Base-by-base conservation (phyloP, 2,113 vertebrate genomes). In the Melospiza melodia region DNA sequence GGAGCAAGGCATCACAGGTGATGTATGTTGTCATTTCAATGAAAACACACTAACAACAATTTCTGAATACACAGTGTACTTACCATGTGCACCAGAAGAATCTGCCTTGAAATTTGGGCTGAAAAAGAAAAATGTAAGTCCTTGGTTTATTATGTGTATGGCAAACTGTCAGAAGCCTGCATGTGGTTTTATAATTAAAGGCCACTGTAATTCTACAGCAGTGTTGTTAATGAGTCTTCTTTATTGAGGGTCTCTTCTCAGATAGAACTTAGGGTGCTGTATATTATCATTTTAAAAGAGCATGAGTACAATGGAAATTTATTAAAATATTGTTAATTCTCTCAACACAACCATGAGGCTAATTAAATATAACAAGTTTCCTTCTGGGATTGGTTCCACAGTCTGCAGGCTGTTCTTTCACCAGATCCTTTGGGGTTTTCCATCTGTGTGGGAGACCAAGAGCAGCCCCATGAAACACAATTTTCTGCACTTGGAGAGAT, bases 301-400 rank as follows among this genome's bases (percentile, higher is more conserved):
- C 46, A 7, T 79, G 77, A 89, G 54, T 87, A 87, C 89, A 79
- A 82, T 76, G 71, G 35, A 84, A 95, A 91, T 66, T 96, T 96
- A 95, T 96, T 95, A 95, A 89, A 95, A 91, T 89, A 94, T 83
- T 58, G 65, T 82, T 96, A 95, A 95, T 88, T 91, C 61, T 89
- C 93, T 93, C 84, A 92, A 37, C 84, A 87, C 1, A 1, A 84
- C 76, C 43, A 73, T 37, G 62, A 84, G 71, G 91, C 93, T 96
- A 96, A 96, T 97, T 97, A 96, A 97, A 94, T 95, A 91, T 89
- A 94, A 95, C 87, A 89, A 79, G 69, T 89, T 93, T 4, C 5
- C 93, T 94, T 91, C 89, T 96, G 95, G 84, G 93, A 94, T 69
- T 84, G 84, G 49, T 88, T 94, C 37, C n/a, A 35, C 41, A 89